These are phyloP conservation scores for Flexamia atlantica DNA, from an alignment of 2,888 invertebrate species.

Conservation along the genomic window DNA sequence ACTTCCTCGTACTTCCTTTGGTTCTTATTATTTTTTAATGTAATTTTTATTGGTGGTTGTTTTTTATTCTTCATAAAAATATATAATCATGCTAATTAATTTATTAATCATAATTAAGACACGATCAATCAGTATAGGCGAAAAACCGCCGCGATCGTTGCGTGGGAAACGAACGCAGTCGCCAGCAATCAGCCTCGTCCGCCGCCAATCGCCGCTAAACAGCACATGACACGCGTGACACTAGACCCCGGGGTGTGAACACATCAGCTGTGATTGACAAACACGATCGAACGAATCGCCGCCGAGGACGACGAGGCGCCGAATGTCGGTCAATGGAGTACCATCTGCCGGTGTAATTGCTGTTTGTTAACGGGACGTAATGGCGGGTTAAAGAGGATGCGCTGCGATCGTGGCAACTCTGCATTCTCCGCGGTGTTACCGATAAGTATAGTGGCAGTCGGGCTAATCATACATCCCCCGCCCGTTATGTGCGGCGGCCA, in stretches of 20 bases:
- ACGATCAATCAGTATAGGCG: no score
- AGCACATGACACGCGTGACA: background rate
- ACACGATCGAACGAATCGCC: background rate
- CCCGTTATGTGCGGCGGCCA: background rate
- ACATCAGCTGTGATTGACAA: background rate
- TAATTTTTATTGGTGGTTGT: no score
- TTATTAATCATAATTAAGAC: no score
- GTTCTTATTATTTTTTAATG: no score
- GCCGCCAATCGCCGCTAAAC: background rate
- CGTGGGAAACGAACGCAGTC: no score
- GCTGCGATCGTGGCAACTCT: constrained; percentile 12
- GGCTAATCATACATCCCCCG: constrained; percentile 7
- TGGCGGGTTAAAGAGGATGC: constrained; percentile 33
- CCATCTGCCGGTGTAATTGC: constrained; percentile 43
- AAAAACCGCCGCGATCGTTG: no score
- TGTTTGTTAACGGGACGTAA: constrained; percentile 36
- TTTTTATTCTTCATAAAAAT: no score
- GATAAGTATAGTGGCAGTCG: constrained; percentile 20
- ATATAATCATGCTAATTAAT: no score
- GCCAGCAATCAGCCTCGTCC: no score
- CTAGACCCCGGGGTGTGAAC: background rate
- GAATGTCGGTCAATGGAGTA: constrained; percentile 32
- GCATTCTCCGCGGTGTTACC: constrained; percentile 23
- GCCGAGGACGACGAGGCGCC: background rate
- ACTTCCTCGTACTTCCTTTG: no score